Evolutionary conservation across 2,113 vertebrate species (phyloP), one percentile per base, ranked within the genome.

Genomic region (Gambusia holbrooki): DNA sequence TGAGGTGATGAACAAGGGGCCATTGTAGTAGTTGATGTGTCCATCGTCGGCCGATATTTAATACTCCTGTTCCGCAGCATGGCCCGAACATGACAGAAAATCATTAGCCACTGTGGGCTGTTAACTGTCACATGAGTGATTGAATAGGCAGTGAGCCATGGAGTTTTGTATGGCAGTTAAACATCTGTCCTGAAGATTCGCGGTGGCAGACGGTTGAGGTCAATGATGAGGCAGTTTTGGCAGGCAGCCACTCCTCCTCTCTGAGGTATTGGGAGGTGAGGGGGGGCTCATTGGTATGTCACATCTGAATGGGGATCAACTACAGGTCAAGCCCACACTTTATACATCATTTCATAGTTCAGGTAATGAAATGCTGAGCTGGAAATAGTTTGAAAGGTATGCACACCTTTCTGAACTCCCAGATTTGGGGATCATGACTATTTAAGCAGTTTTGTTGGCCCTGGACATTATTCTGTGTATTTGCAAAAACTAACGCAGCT

Each of bases 111-210:
- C 91, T 74, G 81, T 65, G 87, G 94, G 90, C 92, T 74, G 93
- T 92, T 95, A 93, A 94, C 93, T 92, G 92, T 94, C 94, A 94
- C 89, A 93, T 91, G 93, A 94, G 91, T 93, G 93, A 94, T 93
- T 93, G 93, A 94, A 87, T 90, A 88, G 90, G 90, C 93, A 92
- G 91, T 71, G 90, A 92, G 90, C 91, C 90, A 27, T 90, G 86
- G 88, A 83, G 84, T 90, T 94, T 91, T 91, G 93, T 86, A 72
- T 88, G 90, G 88, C 90, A 90, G 89, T 91, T 91, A 93, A 92
- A 92, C 84, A 82, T 92, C 87, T 80, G 88, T 91, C 89, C 88
- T 80, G 71, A 76, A 81, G 84, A 88, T 66, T 81, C 65, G 78
- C 30, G 74, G 89, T 74, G 85, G 84, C 83, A 82, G 78, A 67